These are phyloP conservation scores for Cenopis cana DNA, from an alignment of 2,888 invertebrate genomes.

Conservation along the genomic window DNA sequence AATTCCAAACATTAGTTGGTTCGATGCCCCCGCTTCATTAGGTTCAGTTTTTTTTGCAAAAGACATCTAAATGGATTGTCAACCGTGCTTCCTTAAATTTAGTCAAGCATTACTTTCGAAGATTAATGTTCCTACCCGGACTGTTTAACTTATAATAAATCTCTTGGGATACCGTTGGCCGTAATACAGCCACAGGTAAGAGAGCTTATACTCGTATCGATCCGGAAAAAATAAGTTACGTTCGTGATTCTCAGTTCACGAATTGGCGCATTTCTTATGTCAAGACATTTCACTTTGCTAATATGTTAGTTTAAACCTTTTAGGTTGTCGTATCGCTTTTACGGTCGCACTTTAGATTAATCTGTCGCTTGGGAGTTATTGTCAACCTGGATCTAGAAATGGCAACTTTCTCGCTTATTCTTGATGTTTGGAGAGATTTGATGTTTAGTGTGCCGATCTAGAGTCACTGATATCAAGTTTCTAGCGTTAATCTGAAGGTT, in stretches of 20 bases:
- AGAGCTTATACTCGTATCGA: constrained; percentile 59
- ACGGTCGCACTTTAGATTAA: constrained; percentile 34
- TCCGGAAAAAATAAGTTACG: constrained; percentile 62
- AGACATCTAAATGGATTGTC: constrained; percentile 71
- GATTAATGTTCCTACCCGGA: constrained; percentile 66
- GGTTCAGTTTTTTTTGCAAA: constrained; percentile 64
- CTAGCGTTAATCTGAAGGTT: constrained; percentile 22
- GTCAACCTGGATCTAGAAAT: constrained; percentile 40
- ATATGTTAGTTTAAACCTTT: constrained; percentile 43
- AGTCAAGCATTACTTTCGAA: constrained; percentile 61
- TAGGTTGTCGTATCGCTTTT: constrained; percentile 38
- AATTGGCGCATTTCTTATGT: constrained; percentile 52
- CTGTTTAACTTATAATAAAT: constrained; percentile 70
- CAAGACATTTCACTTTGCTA: constrained; percentile 42
- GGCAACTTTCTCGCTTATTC: constrained; percentile 25
- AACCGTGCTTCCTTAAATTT: constrained; percentile 65
- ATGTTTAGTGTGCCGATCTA: constrained; percentile 24
- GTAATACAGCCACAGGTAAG: constrained; percentile 53
- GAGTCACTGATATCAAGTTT: constrained; percentile 27
- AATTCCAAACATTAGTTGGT: constrained; percentile 59
- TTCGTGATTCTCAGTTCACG: constrained; percentile 68
- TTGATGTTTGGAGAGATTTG: constrained; percentile 24
- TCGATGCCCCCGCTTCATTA: constrained; percentile 67
- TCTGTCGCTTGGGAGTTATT: constrained; percentile 38
- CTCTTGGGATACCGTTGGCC: constrained; percentile 52